Conservation (phyloP, 2,797 vertebrate species). For the Acanthis flammea region DNA sequence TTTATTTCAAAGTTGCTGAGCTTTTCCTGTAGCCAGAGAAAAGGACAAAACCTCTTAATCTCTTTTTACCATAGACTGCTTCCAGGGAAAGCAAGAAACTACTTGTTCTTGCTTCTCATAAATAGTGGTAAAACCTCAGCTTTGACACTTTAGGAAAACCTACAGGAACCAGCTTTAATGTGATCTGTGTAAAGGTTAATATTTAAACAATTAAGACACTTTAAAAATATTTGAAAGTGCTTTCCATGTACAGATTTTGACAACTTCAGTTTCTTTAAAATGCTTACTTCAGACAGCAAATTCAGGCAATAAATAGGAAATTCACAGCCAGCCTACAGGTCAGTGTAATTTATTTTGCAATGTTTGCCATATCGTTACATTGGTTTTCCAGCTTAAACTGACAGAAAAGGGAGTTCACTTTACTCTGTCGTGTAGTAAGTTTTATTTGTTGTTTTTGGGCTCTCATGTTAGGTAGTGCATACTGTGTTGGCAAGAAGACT, state of each 20-base stretch:
- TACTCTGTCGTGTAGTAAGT: conserved; percentile 22
- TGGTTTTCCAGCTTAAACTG: conserved; percentile 10
- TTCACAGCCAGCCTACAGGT: neutral
- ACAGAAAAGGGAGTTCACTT: conserved; percentile 54
- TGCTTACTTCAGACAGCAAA: neutral
- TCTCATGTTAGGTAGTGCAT: conserved; percentile 11
- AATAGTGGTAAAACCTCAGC: neutral
- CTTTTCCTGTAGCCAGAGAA: neutral
- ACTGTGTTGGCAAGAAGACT: conserved; percentile 19
- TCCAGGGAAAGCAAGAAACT: neutral
- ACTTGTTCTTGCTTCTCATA: neutral
- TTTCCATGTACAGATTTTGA: neutral
- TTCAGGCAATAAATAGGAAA: neutral
- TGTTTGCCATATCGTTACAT: neutral
- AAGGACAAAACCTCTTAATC: neutral
- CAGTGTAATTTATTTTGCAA: neutral
- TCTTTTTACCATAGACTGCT: neutral
- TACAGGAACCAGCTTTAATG: neutral
- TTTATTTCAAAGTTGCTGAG: neutral
- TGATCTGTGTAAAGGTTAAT: neutral
- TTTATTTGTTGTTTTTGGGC: conserved; percentile 58
- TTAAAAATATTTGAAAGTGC: neutral
- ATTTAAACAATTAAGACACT: neutral
- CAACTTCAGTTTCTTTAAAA: neutral
- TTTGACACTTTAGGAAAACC: neutral